Conservation (phyloP, 2,113 vertebrate species). For the Microcebus tavaratra region DNA sequence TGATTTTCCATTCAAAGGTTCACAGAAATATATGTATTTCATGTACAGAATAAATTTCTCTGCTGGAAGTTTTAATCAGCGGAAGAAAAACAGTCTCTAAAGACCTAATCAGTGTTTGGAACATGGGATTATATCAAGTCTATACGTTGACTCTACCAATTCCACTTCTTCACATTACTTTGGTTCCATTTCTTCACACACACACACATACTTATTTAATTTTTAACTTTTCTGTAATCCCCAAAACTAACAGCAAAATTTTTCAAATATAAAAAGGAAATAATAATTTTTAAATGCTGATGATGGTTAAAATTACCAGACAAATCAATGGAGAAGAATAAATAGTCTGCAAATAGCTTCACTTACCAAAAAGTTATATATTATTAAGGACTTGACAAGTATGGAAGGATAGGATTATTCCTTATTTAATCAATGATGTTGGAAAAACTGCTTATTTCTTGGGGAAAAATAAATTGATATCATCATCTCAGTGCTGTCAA, state of each 20-base stretch:
- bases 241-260: neutral
- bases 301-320: neutral
- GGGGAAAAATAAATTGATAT: neutral
- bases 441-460: neutral
- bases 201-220: neutral
- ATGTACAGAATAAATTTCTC: neutral
- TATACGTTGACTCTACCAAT: neutral
- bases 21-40: neutral
- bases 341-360: neutral
- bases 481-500: neutral
- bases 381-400: neutral
- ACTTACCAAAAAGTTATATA: neutral
- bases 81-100: neutral
- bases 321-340: neutral
- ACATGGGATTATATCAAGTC: neutral
- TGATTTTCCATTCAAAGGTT: neutral
- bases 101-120: neutral
- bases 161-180: neutral
- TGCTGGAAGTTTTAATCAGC: neutral
- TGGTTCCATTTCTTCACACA: neutral
- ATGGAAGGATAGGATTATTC: neutral
- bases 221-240: neutral
- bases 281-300: slow-evolving; percentile 12
- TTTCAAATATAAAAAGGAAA: neutral
- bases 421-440: neutral